Evolutionary conservation across 2,113 vertebrate species (phyloP), one percentile per base, ranked within the genome.

Genomic region (Cheilinus undulatus): DNA sequence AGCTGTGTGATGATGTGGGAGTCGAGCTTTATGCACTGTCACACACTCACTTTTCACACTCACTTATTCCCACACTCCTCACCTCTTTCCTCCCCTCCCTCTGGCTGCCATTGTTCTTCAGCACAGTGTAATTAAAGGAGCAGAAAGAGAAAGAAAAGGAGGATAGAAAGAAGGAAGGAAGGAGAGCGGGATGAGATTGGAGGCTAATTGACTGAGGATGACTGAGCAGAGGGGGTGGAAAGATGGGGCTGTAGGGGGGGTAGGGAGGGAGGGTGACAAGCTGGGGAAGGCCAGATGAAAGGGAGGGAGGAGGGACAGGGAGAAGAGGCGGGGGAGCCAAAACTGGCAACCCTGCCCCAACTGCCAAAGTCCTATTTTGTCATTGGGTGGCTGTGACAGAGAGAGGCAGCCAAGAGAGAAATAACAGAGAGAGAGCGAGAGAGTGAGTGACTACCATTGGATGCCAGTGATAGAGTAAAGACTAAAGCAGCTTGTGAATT

Each of bases 191-290:
- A 83, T 81, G 78, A 80, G 86, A 86, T 67, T 57, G 88, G 75
- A 82, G 76, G 80, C 87, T 93, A 93, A 93, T 91, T 93, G 90
- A 93, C 88, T 68, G 90, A 88, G 86, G 88, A 86, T 88, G 87
- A 91, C 87, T 86, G 88, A 86, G 89, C 79, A 68, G 78, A 76
- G 76, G 65, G 42, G 80, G 42, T 58, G 83, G 69, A 82, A 76
- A 76, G 81, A 84, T 64, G 82, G 62, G 67, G 80, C 54, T 5
- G 14, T 1, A 34, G 52, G 63, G 34, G 38, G 57, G 45, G 14
- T n/a, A n/a, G 63, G 61, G 38, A 69, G 34, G 73, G 72, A 74
- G 72, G 83, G 86, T 76, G 85, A 82, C 80, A 76, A 82, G 57
- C 77, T 38, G 48, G 73, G 61, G 80, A 73, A 68, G 78, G 84